Evolutionary conservation across 92 coral and sea anemone species (phyloP), one percentile per base, ranked within the genome.

Genomic region (Porites cylindrica): DNA sequence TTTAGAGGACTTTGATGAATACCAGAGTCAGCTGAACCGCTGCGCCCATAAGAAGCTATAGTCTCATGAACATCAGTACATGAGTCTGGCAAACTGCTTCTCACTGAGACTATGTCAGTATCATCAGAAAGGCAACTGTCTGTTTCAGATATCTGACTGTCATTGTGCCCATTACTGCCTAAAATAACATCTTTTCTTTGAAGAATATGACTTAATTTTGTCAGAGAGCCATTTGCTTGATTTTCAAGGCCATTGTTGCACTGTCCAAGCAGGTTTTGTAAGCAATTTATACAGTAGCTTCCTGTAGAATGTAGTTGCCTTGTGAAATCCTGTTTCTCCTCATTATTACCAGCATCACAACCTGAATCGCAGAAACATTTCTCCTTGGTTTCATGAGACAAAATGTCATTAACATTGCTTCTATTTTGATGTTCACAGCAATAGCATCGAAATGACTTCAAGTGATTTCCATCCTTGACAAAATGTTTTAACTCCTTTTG

Each of bases 1-100:
- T 86, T 79, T 72, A 84, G 54, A 7, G 92, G 92, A 19, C 90
- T 90, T 76, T 91, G 91, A 66, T 82, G 84, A 75, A 95, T 84
- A 26, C 98, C 98, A 2, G 98, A 95, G 71, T 95, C 98, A 0
- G 96, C 91, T 11, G 98, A 95, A 18, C 94, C 91, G 75, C 93
- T 93, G 29, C 96, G 93, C 21, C 96, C 96, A 91, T 86, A 89
- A 17, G 93, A 91, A 0, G 92, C 93, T n/a, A 84, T 79, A 0
- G 93, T 87, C 50, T 92, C 98, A 10, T 76, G 76, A 2, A 20
- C 50, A 54, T 54, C 69, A 1, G 47, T 17, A 10, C 72, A 50
- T 20, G 20, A 72, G 1, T 72, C 68, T 21, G 43, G 20, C 51
- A 66, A 32, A 10, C 71, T 85, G 62, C 83, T 59, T n/a, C 67